Conservation (phyloP, 2,888 invertebrate species). For the Sabatieria punctata region DNA sequence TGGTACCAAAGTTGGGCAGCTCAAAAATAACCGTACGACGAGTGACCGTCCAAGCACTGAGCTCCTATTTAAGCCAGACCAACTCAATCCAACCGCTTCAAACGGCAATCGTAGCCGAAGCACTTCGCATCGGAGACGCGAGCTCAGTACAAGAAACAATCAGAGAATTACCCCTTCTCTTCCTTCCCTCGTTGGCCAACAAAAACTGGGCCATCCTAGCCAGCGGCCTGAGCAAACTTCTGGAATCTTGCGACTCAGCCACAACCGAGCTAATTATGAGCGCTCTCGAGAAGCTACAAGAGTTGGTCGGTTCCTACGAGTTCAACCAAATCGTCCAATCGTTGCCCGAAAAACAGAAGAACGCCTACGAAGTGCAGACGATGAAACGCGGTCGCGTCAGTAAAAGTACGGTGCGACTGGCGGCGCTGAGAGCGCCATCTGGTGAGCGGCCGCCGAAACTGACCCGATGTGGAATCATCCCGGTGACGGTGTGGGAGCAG, state of each 20-base stretch:
- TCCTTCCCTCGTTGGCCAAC: slow-evolving; percentile 33
- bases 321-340: slow-evolving; percentile 26
- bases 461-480: slow-evolving; percentile 34
- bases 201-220: slow-evolving; percentile 16
- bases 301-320: slow-evolving; percentile 31
- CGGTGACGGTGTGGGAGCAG: slow-evolving; percentile 33
- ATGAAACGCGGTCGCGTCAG: too few relatives aligned
- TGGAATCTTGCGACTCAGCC: slow-evolving; percentile 19
- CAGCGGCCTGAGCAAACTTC: slow-evolving; percentile 24
- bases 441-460: too few relatives aligned
- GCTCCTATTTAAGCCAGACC: slow-evolving; percentile 36
- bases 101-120: slow-evolving; percentile 32
- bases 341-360: not conserved
- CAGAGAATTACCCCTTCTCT: slow-evolving; percentile 33
- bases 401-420: too few relatives aligned
- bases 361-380: not conserved
- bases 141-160: slow-evolving; percentile 33
- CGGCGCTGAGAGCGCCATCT: too few relatives aligned
- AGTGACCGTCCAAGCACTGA: slow-evolving; percentile 36
- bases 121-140: slow-evolving; percentile 32
- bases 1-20: slow-evolving; percentile 29
- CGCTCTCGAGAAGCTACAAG: slow-evolving; percentile 33
- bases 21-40: slow-evolving; percentile 27
- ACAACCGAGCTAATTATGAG: slow-evolving; percentile 20
- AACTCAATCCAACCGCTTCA: slow-evolving; percentile 33